Evolutionary conservation across 53 echinoderm and acorn worm species (phyloP).

Genomic region (Temnopleurus reevesii): DNA sequence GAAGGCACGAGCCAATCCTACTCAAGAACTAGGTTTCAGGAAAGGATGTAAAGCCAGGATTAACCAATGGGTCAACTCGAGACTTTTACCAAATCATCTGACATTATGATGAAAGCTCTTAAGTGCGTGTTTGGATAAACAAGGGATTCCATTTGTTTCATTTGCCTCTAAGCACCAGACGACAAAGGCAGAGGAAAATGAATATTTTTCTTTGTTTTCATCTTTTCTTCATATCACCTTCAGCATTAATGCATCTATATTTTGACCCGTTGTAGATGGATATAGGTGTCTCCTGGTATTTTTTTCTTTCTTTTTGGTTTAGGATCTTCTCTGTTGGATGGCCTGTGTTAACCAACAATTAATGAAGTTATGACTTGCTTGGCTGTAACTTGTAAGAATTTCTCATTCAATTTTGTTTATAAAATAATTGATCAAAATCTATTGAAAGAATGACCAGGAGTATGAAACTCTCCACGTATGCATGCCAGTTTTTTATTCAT

Average conservation of each 20-base stretch:
- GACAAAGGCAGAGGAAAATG: not conserved
- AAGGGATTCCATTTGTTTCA: slow-evolving; percentile 7
- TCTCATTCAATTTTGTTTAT: no score
- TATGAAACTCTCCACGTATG: not conserved
- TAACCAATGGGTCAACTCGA: slow-evolving; percentile 25
- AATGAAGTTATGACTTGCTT: not conserved
- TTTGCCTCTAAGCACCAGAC: not conserved
- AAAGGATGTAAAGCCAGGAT: slow-evolving; percentile 29
- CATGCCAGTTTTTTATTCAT: not conserved
- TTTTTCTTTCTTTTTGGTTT: not conserved
- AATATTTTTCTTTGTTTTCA: not conserved
- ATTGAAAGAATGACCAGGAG: no score
- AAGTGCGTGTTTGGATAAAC: slow-evolving; percentile 21
- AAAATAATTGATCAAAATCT: no score
- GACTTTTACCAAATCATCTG: not conserved
- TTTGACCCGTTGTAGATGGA: not conserved
- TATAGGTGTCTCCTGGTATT: not conserved
- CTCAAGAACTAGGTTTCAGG: not conserved
- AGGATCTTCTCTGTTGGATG: not conserved
- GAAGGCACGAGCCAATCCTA: slow-evolving; percentile 2
- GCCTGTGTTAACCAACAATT: not conserved
- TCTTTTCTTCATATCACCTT: not conserved
- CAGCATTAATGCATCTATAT: not conserved
- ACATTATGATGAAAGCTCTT: slow-evolving; percentile 26
- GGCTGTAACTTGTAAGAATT: not conserved